Evolutionary conservation across 2,797 vertebrate species (phyloP), one percentile per base, ranked within the genome.

Genomic region (Furcifer pardalis): DNA sequence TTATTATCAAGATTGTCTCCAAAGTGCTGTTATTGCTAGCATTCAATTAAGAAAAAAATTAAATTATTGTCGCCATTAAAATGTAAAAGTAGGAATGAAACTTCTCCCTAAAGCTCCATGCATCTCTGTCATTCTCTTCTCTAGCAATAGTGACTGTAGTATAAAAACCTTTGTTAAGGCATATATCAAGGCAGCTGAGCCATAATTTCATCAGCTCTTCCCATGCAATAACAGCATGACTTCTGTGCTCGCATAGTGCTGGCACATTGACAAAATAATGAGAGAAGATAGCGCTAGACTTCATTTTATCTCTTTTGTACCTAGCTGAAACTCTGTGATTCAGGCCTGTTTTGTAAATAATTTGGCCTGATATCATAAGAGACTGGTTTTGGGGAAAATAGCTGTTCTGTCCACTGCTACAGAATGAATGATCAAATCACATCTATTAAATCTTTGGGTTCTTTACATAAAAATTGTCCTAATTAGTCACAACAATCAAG

Each of bases 391-490:
- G n/a, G 44, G 32, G 87, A 84, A 56, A 82, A 66, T n/a, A 82
- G 7, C 5, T 19, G 59, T 46, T 0, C 21, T 74, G 78, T 87
- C 81, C 85, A 72, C 15, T 9, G 0, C 6, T 46, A n/a, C 83
- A 89, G 6, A 87, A 78, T 81, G 62, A 88, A 37, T 82, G 21
- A 25, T 83, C 32, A 91, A 89, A 91, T 87, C 86, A n/a, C 30
- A 72, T 60, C 71, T 88, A 88, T 90, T 91, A 90, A 87, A 87
- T 83, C 9, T 77, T 69, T 83, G 86, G 52, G 46, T 59, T 88
- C 37, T 84, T 90, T 66, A 89, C 37, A 88, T 69, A 90, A 88
- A 87, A 90, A 44, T 66, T 40, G 63, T 91, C 88, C 82, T 88
- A 93, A 87, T 86, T 1, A 1, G 77, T 7, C 89, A 10, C 7